Evolutionary conservation across 92 coral and sea anemone genomes (phyloP).

Genomic region (Paramuricea clavata): DNA sequence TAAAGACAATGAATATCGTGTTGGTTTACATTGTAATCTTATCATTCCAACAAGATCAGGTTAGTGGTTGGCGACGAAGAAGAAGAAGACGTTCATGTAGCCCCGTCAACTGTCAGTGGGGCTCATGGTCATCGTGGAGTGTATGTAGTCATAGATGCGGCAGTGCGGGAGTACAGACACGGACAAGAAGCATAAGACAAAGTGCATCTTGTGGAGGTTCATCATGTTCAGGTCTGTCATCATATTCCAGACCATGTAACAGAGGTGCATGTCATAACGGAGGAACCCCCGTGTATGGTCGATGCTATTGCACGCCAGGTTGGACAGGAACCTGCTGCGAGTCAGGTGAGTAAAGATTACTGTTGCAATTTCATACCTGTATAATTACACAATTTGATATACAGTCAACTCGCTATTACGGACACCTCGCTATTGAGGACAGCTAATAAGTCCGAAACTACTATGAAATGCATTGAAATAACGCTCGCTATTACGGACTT

Average conservation of each 20-base stretch:
- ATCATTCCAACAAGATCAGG: constrained; percentile 1
- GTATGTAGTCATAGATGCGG: constrained; percentile 81
- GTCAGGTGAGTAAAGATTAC: constrained; percentile 77
- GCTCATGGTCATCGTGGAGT: constrained; percentile 69
- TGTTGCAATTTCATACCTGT: too few species aligned
- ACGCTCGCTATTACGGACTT: constrained; percentile 51
- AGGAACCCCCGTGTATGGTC: constrained; percentile 74
- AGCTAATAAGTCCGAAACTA: constrained; percentile 7
- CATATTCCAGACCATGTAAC: constrained; percentile 71
- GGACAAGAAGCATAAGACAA: constrained; percentile 67
- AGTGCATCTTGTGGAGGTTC: constrained; percentile 54
- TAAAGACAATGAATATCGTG: too few species aligned
- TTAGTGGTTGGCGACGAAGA: constrained; percentile 72
- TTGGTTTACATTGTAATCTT: neutral
- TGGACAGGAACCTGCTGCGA: constrained; percentile 90
- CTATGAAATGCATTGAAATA: constrained; percentile 14
- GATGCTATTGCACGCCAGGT: constrained; percentile 78
- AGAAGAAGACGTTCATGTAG: neutral
- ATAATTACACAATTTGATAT: too few species aligned
- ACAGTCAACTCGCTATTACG: neutral
- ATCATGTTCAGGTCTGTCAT: constrained; percentile 13
- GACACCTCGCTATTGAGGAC: neutral
- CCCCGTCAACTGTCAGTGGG: constrained; percentile 70
- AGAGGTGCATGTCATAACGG: constrained; percentile 78
- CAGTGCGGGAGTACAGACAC: constrained; percentile 71